Base-by-base conservation (phyloP, 1,140 invertebrate genomes). In the Drosophila saltans region DNA sequence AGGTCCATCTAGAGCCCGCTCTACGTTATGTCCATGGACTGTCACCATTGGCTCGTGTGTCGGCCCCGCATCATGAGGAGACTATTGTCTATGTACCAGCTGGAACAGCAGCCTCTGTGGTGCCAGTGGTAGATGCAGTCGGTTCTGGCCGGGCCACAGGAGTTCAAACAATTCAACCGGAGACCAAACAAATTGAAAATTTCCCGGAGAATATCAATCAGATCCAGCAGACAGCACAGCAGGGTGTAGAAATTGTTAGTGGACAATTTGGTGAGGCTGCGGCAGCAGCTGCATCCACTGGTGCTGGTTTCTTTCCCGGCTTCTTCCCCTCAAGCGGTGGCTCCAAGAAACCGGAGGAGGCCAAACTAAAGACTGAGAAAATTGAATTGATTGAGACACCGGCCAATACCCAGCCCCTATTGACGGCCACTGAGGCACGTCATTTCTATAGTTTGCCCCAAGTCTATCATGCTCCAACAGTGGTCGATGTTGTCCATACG, bases 81-180 rank as follows among this genome's bases (percentile, higher is more conserved):
- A 91, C 91, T 10, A 80, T 91, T 61, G 83, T 91, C 3, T 91
- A 91, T 77, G 90, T 91, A 41, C 91, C 91, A 3, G 79, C 86
- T 1, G 77, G 80, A 43, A 61, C 88, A 11, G 78, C 82, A 16
- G 88, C 88, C 59, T 78, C 84, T 4, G 88, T 89, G 58, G 56
- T 84, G 33, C 81, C 84, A 8, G 74, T 88, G 1, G 39, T 66
- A 11, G 84, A 89, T 2, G 21, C 76, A 8, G 68, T 83, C 2
- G 77, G 72, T 24, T 68, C 84, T 24, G 85, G 81, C 0, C 85
- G 84, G 30, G 80, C 80, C 39, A 68, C 68, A 2, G 78, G 55
- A 10, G 24, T 52, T 26, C 45, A 52, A 26, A 21, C 45, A 7
- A 52, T 52, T 10, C 45, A 52, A 0, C 65, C 66, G 8, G 80